phyloP scores from a whole-genome alignment of 1,140 invertebrate species.

The roundworm (Caenorhabditis elegans) region WBcel235 BX284604.4:8017501-8018000 shows the following conservation, averaged over 20 bases:
- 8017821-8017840: neutral
- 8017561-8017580: neutral
- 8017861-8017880: neutral
- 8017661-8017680: neutral
- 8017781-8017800: neutral
- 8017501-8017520: neutral
- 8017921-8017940: neutral
- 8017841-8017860: neutral
- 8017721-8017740: neutral
- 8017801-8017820: neutral
- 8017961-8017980: neutral
- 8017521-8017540: neutral
- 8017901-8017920: neutral
- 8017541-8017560: neutral
- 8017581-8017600: neutral
- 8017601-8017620: neutral
- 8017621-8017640: neutral
- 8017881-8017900: neutral
- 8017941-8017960: constrained; percentile 14
- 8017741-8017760: constrained; percentile 4
- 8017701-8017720: neutral
- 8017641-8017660: neutral
- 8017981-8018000: neutral
- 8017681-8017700: neutral
- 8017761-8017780: neutral